These are phyloP conservation scores for Hoplodrina ambigua DNA, from an alignment of 2,888 invertebrate genomes.

Conservation along the genomic window DNA sequence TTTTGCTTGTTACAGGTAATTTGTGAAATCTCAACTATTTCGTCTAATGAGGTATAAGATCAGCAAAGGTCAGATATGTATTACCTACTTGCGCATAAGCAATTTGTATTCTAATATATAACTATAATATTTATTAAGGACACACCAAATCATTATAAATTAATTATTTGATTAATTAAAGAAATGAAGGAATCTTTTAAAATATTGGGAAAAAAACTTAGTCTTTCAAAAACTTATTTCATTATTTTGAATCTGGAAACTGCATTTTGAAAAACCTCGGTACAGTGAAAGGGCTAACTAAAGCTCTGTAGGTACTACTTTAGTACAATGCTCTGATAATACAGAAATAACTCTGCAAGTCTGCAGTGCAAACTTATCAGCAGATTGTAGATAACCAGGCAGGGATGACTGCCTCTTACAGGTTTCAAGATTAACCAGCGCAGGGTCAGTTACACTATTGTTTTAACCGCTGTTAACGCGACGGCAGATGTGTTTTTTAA, in stretches of 20 bases:
- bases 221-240: no score
- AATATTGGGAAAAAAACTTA: no score
- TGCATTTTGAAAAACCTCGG: no score
- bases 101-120: background rate
- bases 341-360: conserved; percentile 47
- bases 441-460: conserved; percentile 15
- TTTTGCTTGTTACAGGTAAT: conserved; percentile 57
- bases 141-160: background rate
- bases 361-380: conserved; percentile 46
- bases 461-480: conserved; percentile 11
- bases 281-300: background rate
- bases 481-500: background rate
- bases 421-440: conserved; percentile 51
- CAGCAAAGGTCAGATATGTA: conserved; percentile 39
- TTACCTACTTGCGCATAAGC: background rate
- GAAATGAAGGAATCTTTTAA: no score
- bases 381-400: conserved; percentile 54
- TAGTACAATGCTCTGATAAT: conserved; percentile 15
- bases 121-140: background rate
- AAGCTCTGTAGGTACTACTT: conserved; percentile 5
- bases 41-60: conserved; percentile 15
- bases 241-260: no score
- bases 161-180: no score
- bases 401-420: conserved; percentile 47
- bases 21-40: conserved; percentile 24